phyloP scores from a whole-genome alignment of 2,888 invertebrate species.

The Andricus quercusramuli region DNA sequence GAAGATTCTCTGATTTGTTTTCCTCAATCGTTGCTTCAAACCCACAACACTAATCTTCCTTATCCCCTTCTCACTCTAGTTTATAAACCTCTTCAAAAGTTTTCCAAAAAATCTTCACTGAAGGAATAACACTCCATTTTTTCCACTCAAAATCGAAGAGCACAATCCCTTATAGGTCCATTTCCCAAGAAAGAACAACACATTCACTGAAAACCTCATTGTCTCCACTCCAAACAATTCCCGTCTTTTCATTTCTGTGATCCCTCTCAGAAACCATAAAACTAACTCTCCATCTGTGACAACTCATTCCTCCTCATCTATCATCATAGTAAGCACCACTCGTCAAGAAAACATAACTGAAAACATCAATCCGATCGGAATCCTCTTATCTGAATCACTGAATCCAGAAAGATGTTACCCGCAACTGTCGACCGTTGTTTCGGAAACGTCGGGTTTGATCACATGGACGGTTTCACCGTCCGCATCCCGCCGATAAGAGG shows the following conservation, averaged over 20 bases:
- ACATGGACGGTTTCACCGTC: slow-evolving; percentile 39
- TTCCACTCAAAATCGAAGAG: slow-evolving; percentile 13
- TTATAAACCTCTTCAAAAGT: background rate
- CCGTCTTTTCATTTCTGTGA: background rate
- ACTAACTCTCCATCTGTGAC: background rate
- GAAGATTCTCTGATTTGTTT: background rate
- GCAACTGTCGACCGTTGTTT: background rate
- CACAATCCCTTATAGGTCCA: slow-evolving; percentile 24
- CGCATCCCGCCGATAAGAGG: slow-evolving; percentile 13
- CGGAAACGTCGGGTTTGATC: background rate
- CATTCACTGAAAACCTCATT: slow-evolving; percentile 24
- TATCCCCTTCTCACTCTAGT: background rate
- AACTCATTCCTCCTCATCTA: background rate
- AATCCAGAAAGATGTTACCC: background rate
- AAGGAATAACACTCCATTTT: slow-evolving; percentile 11
- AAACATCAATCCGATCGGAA: background rate
- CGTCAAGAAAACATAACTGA: background rate
- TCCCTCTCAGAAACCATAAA: background rate
- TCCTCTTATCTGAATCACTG: background rate
- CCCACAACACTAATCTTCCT: slow-evolving; percentile 5
- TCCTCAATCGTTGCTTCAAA: background rate
- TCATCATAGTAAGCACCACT: background rate
- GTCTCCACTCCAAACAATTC: background rate
- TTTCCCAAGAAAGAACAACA: slow-evolving; percentile 25
- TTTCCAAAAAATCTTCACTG: slow-evolving; percentile 11